Base-by-base conservation (phyloP, 1,140 invertebrate species). In the Parapsyche elsis region DNA sequence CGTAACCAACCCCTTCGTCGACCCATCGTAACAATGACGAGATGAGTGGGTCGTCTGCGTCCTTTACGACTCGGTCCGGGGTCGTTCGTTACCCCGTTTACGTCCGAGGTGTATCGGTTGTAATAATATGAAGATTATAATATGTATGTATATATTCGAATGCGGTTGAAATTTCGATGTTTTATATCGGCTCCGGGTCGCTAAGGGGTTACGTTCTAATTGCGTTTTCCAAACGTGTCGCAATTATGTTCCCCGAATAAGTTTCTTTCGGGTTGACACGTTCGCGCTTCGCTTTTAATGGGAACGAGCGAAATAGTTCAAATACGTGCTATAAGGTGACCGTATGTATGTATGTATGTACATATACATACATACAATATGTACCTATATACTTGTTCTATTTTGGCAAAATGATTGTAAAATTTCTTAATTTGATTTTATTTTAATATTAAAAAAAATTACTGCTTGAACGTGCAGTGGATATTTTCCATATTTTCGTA, bases 11-110 rank as follows among this genome's bases (percentile, higher is more conserved):
- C 61, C 61, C 61, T n/a, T 21, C 21, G 26, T 30, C 1, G 44
- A 16, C 71, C 45, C 44, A 10, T 21, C 19, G 61, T 26, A 49
- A 75, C 71, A 75, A 75, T 75, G 71, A 75, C 71, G 71, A 57
- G 71, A 49, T 24, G 46, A 75, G 71, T 21, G 71, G 45, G 38
- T 53, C 10, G 16, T 14, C 49, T 2, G 2, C 16, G 49, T 16
- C 49, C 1, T 53, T 53, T 53, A 53, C 49, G 49, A 53, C 49
- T 14, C 49, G 49, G 49, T 53, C 10, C 12, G 49, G 49, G 49
- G 49, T 53, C 49, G 49, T 53, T 53, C 49, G 49, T 16, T 12
- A 53, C 49, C 49, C 49, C 12, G 16, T 53, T 53, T 14, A 53
- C 49, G 49, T 53, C 49, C 12, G 12, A 53, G 49, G 49, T 53